A percentile compares a stretch with the other conserved stretches of the same genome.
These are phyloP conservation scores for Perca fluviatilis DNA, from an alignment of 2,113 vertebrate genomes.

Conservation along the genomic window DNA sequence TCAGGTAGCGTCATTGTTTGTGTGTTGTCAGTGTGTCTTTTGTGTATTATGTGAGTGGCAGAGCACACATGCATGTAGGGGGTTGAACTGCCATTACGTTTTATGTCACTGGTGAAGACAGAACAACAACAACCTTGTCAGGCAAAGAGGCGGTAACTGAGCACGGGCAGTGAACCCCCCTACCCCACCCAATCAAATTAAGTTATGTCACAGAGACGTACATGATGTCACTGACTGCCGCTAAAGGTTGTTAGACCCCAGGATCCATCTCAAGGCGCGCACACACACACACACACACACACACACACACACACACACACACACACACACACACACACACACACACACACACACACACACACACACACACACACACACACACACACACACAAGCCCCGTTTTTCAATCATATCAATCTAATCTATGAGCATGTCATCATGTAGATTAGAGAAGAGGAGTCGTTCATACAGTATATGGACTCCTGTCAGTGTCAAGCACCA, in stretches of 20 bases:
- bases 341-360: slow-evolving; percentile 15
- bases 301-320: slow-evolving; percentile 12
- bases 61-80: neutral
- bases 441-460: slow-evolving; percentile 49
- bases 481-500: slow-evolving; percentile 27
- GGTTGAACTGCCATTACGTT: neutral
- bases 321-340: slow-evolving; percentile 23
- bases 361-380: slow-evolving; percentile 26
- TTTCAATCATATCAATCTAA: slow-evolving; percentile 51
- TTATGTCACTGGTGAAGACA: slow-evolving; percentile 24
- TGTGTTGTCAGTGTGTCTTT: slow-evolving; percentile 18
- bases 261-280: slow-evolving; percentile 2
- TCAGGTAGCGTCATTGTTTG: neutral
- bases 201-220: slow-evolving; percentile 61
- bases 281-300: slow-evolving; percentile 23
- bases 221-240: slow-evolving; percentile 53
- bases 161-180: slow-evolving; percentile 4
- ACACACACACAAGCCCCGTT: neutral
- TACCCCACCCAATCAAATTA: slow-evolving; percentile 64
- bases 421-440: slow-evolving; percentile 52
- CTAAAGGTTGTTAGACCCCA: slow-evolving; percentile 25
- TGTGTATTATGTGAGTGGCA: neutral
- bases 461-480: slow-evolving; percentile 41
- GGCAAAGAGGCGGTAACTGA: slow-evolving; percentile 29
- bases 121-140: slow-evolving; percentile 34